Base-by-base conservation (phyloP, 2,113 vertebrate genomes). In the Oncorhynchus keta region DNA sequence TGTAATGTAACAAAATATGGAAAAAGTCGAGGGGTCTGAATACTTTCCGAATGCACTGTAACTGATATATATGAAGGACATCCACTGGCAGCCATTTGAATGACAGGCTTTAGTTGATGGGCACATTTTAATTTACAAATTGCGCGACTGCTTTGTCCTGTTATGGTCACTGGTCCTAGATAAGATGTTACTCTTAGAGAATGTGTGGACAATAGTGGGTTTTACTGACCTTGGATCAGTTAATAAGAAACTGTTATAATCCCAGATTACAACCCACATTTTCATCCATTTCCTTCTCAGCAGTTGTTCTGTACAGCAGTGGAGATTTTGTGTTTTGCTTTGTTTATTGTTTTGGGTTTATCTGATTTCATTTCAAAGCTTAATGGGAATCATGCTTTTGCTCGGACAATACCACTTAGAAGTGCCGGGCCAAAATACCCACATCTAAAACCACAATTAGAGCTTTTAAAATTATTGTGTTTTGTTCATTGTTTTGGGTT, bases 401-500 rank as follows among this genome's bases (percentile, higher is more conserved):
- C 26, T 26, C 24, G 3, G 9, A 32, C 65, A 67, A 16, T 16
- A 67, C 65, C 14, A 16, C 26, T 16, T 30, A 4, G 65, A 28
- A 6, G 28, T 26, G 6, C 13, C 28, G 13, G 6, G 16, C 14
- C 65, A 30, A 16, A 30, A 67, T 20, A 39, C 26, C 49, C 74
- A 55, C 20, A 26, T 18, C 30, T 22, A 28, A 78, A 73, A 73
- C 51, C 51, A 74, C 39, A 45, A 68, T 45, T 45, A 6, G 39
- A 45, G 39, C 39, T 11, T 45, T 45, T 11, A 26, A 11, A 26
- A 65, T 3, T 1, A 4, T 30, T 35, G 18, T 30, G 67, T 22
- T 75, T 75, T 73, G 59, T 73, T 73, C 64, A 45, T 61, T 32
- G 51, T 59, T 30, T 73, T 65, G 61, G 59, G 49, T 65, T 24